Base-by-base conservation (phyloP, 2,113 vertebrate species). In the Ictalurus punctatus region DNA sequence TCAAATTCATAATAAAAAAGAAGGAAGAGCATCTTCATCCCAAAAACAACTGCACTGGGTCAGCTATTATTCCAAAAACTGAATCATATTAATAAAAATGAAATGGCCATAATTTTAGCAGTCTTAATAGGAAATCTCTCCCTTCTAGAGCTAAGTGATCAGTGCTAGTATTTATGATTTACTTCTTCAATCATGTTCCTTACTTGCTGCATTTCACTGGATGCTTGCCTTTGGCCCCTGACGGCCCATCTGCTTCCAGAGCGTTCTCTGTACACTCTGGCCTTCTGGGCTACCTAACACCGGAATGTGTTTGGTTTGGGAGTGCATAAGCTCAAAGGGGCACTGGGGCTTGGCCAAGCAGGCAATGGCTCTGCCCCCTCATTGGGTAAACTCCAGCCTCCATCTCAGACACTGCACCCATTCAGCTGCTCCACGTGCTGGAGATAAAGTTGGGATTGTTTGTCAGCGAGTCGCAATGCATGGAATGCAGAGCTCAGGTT, bases 361-460 rank as follows among this genome's bases (percentile, higher is more conserved):
- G 90, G 84, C 88, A 81, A 48, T 56, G 30, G 86, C 61, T 85
- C 71, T 87, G 83, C 90, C 91, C 91, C 82, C 89, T 93, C 89
- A 40, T 92, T 90, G 93, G 93, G 92, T 94, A 95, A 94, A 95
- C 93, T 94, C 91, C 73, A 89, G 88, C 65, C 88, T 88, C 52
- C 71, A 84, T 89, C 73, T 87, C 69, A 92, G 93, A 96, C 95
- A 96, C 95, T 95, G 93, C 91, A 89, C 90, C 95, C 94, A 95
- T 96, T 96, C 94, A 96, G 92, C 90, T 92, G 90, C 90, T 93
- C 88, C 88, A 88, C 16, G 87, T 92, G 91, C 92, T 84, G 91
- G 93, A 95, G 95, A 96, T 96, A 95, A 95, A 96, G 95, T 96
- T 96, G 94, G 95, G 95, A 95, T 95, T 96, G 96, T 96, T 95